Evolutionary conservation across 2,888 invertebrate genomes (phyloP).

Genomic region (Leptopilina myrica): DNA sequence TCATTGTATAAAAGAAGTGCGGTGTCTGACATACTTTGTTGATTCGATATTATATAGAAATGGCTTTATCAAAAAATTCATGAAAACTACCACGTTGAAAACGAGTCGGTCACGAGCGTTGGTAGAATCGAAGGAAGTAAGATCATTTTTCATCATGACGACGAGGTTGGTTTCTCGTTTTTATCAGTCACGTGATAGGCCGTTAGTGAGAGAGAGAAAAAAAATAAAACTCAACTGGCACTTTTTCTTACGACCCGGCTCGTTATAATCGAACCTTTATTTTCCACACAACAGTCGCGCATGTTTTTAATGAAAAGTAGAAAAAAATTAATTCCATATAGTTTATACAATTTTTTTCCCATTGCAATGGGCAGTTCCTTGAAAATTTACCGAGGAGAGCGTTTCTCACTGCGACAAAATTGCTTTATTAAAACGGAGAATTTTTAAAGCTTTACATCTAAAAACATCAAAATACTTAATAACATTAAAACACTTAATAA

Average conservation of each 20-base stretch:
- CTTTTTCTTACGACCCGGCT: not conserved
- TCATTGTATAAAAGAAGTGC: no score
- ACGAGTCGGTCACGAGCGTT: conserved; percentile 15
- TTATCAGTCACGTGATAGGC: conserved; percentile 28
- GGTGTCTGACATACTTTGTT: not conserved
- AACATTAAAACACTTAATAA: no score
- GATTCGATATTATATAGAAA: not conserved
- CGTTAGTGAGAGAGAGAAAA: not conserved
- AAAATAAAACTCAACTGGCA: conserved; percentile 19
- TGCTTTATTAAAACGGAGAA: no score
- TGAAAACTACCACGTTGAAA: conserved; percentile 10
- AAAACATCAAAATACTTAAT: no score
- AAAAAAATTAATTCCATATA: not conserved
- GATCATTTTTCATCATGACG: conserved; percentile 37
- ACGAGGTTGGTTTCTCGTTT: conserved; percentile 27
- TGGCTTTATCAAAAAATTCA: conserved; percentile 34
- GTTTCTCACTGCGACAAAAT: no score
- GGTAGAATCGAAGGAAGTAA: conserved; percentile 21
- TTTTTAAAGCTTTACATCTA: no score
- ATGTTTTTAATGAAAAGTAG: not conserved
- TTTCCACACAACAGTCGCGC: not conserved
- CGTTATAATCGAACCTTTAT: conserved; percentile 32
- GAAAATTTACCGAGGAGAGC: no score
- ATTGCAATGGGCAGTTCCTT: no score
- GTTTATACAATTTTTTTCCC: not conserved